Evolutionary conservation across 1,140 invertebrate genomes (phyloP).

Genomic region (Cepaea nemoralis): DNA sequence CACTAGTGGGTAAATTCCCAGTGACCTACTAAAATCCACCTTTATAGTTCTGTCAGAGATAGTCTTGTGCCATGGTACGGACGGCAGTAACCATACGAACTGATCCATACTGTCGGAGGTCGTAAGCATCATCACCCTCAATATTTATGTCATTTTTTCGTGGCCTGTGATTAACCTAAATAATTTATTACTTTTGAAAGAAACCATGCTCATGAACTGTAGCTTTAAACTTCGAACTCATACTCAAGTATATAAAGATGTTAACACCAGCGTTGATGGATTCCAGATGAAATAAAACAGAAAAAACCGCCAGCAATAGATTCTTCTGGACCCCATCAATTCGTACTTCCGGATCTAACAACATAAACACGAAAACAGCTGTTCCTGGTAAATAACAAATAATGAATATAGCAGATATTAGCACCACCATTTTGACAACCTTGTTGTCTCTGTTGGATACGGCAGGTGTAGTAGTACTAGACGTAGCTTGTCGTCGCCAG

Average conservation of each 20-base stretch:
- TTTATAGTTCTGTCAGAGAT: too few species aligned
- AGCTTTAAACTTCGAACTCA: constrained; percentile 8
- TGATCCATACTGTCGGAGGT: too few species aligned
- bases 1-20: too few species aligned
- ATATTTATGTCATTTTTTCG: too few species aligned
- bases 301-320: background rate
- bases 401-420: constrained; percentile 16
- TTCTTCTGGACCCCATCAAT: background rate
- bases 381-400: background rate
- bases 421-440: constrained; percentile 11
- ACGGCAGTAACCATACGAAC: too few species aligned
- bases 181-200: too few species aligned
- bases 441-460: background rate
- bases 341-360: constrained; percentile 20
- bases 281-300: background rate
- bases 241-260: constrained; percentile 27
- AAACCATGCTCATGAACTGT: background rate
- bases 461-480: background rate
- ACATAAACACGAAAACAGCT: background rate
- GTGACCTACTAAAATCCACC: too few species aligned
- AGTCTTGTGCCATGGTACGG: too few species aligned
- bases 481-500: background rate
- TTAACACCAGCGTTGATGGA: constrained; percentile 25
- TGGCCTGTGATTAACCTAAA: too few species aligned
- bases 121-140: too few species aligned